Base-by-base conservation (phyloP, 23 tunicate species). In the Ascidia mentula region DNA sequence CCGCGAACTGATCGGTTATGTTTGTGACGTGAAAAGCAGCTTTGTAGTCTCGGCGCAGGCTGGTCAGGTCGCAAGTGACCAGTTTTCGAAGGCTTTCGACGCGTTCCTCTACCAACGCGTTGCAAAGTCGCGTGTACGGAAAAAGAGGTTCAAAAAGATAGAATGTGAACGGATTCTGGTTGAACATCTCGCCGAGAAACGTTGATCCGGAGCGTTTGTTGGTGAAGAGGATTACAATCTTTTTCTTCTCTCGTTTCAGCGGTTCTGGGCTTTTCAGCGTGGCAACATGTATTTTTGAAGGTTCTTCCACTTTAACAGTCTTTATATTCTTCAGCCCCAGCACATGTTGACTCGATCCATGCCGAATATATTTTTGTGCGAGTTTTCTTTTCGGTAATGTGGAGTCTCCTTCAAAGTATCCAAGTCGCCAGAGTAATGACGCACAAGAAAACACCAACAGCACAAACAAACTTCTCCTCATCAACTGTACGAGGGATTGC, bases 151-250 rank as follows among this genome's bases (percentile, higher is more conserved):
- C 96, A 69, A 90, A 90, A 31, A 90, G 59, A 46, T 90, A 90
- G 72, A 90, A 90, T 2, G 77, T 39, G 22, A 38, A 35, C 6
- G 78, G 79, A 65, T 85, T 90, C 46, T 80, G 74, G 40, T 90
- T 80, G 65, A 90, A 85, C 22, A 90, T 33, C 69, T 90, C 82
- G 0, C 96, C 96, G 1, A 80, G 82, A 69, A 90, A 82, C 45
- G 96, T 60, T n/a, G 96, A 85, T 31, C 96, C 96, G 42, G 96
- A 90, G 22, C 96, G 81, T 40, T 90, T 90, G 72, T 74, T 80
- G 8, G 96, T 45, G 46, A 84, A 80, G 9, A 90, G 35, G 24
- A 90, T 69, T 0, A 91, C 80, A 34, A 91, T 70, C 37, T 85
- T 91, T 69, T 28, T 53, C 24, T 53, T 53, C 24, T 53, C 65